A percentile compares a stretch with the other conserved stretches of the same genome.
Evolutionary conservation across 1,140 invertebrate genomes (phyloP).

Genomic region (Drosophila teissieri): DNA sequence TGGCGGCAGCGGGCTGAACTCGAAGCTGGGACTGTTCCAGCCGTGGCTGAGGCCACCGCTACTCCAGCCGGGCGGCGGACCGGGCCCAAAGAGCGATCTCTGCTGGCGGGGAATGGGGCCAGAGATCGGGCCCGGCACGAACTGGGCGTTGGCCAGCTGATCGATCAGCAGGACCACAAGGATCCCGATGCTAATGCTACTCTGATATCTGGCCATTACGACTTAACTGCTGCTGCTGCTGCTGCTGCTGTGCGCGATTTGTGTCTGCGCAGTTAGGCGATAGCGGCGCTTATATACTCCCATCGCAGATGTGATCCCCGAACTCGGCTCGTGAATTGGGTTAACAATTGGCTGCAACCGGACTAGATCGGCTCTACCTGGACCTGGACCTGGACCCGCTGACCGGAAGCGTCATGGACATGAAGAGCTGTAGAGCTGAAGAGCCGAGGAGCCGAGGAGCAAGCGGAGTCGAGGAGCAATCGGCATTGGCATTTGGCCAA

Average conservation of each 20-base stretch:
- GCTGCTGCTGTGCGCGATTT: conserved; percentile 38
- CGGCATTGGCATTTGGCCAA: conserved; percentile 81
- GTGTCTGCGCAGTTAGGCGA: conserved; percentile 45
- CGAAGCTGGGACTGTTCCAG: conserved; percentile 39
- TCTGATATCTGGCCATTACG: conserved; percentile 34
- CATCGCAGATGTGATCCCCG: conserved; percentile 23
- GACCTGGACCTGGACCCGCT: conserved; percentile 1
- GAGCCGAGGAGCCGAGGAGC: conserved; percentile 20
- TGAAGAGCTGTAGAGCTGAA: neutral
- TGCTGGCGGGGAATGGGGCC: conserved; percentile 16
- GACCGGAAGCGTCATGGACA: conserved; percentile 28
- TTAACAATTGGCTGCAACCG: conserved; percentile 51
- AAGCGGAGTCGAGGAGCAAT: conserved; percentile 46
- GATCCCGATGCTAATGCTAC: conserved; percentile 20
- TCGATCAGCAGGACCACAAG: conserved; percentile 23
- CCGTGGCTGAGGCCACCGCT: conserved; percentile 14
- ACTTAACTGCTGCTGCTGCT: conserved; percentile 17
- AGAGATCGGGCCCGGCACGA: conserved; percentile 9
- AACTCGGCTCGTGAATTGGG: conserved; percentile 55
- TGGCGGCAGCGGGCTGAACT: conserved; percentile 33
- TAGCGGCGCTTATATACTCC: conserved; percentile 49
- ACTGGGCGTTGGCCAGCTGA: conserved; percentile 19
- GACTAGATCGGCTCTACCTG: conserved; percentile 7
- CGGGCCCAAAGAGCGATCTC: conserved; percentile 37
- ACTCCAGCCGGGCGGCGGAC: conserved; percentile 28